Conservation (phyloP, 2,797 vertebrate species). For the Sebastes dallii region DNA sequence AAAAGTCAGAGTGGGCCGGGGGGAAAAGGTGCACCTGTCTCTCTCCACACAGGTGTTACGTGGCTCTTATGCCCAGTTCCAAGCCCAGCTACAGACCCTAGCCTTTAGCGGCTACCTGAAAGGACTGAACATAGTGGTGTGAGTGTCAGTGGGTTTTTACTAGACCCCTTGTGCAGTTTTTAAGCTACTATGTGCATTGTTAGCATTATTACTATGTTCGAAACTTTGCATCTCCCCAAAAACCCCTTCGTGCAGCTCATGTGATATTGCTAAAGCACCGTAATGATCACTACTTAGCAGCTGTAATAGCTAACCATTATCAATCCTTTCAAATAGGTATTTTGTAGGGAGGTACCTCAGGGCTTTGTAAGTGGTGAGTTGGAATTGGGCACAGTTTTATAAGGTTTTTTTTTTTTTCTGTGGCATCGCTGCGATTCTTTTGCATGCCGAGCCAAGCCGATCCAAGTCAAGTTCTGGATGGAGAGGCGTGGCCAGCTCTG, state of each 20-base stretch:
- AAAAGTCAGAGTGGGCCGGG: conserved; percentile 85
- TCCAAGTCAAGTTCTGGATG: conserved; percentile 75
- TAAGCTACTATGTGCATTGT: conserved; percentile 59
- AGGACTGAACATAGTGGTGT: conserved; percentile 52
- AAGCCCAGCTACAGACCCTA: conserved; percentile 62
- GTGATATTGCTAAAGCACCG: conserved; percentile 63
- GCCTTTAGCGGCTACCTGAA: conserved; percentile 60
- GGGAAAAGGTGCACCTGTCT: conserved; percentile 81
- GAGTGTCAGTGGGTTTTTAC: conserved; percentile 22
- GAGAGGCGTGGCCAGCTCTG: conserved; percentile 76
- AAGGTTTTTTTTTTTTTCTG: conserved; percentile 53
- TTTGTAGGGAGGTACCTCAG: conserved; percentile 18
- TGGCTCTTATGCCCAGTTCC: conserved; percentile 76
- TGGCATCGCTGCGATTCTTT: conserved; percentile 57
- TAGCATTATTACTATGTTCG: conserved; percentile 35
- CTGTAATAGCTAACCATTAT: conserved; percentile 15
- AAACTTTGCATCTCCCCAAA: conserved; percentile 18
- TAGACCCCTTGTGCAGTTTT: conserved; percentile 38
- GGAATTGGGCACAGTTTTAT: conserved; percentile 57
- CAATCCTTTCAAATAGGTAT: conserved; percentile 47
- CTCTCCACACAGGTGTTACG: conserved; percentile 79
- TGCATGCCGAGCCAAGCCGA: conserved; percentile 69
- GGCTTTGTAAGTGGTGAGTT: conserved; percentile 54
- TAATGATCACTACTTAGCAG: conserved; percentile 52
- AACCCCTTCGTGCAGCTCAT: conserved; percentile 14